phyloP scores from a whole-genome alignment of 2,113 vertebrate genomes.

The Centropus bengalensis region DNA sequence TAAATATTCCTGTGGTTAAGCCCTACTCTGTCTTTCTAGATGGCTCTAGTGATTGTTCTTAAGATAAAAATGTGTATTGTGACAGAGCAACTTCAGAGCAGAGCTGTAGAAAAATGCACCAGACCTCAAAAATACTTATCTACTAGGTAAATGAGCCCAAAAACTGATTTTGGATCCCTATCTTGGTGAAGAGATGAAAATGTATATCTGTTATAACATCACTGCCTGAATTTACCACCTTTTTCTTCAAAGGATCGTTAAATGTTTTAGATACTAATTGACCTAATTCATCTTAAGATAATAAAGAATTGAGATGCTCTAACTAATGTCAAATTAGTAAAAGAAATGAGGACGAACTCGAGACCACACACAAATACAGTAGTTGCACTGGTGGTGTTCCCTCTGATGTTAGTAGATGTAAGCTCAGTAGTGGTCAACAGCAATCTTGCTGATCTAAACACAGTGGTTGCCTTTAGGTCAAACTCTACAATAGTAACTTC shows the following conservation, averaged over 20 bases:
- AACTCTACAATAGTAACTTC: neutral
- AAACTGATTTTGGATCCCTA: neutral
- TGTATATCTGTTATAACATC: neutral
- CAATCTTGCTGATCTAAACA: neutral
- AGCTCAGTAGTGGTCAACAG: neutral
- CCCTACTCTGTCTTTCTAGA: neutral
- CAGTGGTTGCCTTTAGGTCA: neutral
- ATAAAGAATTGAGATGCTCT: neutral
- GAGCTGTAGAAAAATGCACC: neutral
- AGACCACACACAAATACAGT: neutral
- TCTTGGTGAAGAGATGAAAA: neutral
- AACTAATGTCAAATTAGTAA: neutral
- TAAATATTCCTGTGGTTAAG: neutral
- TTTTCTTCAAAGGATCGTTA: neutral
- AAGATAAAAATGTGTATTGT: neutral
- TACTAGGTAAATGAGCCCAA: neutral
- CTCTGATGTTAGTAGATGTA: neutral
- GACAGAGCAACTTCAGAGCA: neutral
- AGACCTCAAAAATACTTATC: neutral
- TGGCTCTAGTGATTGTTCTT: neutral
- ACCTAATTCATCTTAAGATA: neutral
- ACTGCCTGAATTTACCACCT: neutral
- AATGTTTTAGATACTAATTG: neutral
- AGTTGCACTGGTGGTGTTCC: accelerated
- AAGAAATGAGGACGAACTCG: neutral